Evolutionary conservation across 2,888 invertebrate genomes (phyloP).

Genomic region (Iselma pallidipennis): DNA sequence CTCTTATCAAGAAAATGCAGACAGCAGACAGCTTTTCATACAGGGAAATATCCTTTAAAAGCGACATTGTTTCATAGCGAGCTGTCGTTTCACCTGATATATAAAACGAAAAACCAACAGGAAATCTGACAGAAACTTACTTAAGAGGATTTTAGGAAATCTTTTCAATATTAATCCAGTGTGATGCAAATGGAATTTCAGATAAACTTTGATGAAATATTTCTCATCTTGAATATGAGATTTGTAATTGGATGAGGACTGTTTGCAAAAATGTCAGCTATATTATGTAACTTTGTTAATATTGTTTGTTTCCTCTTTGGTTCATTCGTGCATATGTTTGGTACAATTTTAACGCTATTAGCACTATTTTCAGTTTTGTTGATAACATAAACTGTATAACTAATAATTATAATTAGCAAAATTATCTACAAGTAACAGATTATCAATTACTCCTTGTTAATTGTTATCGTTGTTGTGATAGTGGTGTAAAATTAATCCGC

Average conservation of each 20-base stretch:
- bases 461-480: not conserved
- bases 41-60: constrained; percentile 3
- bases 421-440: not conserved
- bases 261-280: too few species aligned
- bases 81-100: not conserved
- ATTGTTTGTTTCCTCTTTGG: too few species aligned
- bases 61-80: constrained; percentile 10
- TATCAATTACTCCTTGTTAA: not conserved
- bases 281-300: too few species aligned
- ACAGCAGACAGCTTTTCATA: constrained; percentile 4
- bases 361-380: too few species aligned
- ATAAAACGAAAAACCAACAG: not conserved
- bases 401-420: not conserved
- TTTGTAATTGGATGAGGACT: too few species aligned
- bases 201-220: too few species aligned
- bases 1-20: constrained; percentile 23
- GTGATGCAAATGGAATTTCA: too few species aligned
- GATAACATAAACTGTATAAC: too few species aligned
- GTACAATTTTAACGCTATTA: too few species aligned
- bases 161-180: constrained; percentile 19
- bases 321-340: too few species aligned
- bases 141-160: constrained; percentile 18
- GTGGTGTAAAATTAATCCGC: not conserved
- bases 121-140: constrained; percentile 3
- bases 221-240: too few species aligned